phyloP scores from a whole-genome alignment of 2,888 invertebrate species.

The Cryptocephalus moraei region DNA sequence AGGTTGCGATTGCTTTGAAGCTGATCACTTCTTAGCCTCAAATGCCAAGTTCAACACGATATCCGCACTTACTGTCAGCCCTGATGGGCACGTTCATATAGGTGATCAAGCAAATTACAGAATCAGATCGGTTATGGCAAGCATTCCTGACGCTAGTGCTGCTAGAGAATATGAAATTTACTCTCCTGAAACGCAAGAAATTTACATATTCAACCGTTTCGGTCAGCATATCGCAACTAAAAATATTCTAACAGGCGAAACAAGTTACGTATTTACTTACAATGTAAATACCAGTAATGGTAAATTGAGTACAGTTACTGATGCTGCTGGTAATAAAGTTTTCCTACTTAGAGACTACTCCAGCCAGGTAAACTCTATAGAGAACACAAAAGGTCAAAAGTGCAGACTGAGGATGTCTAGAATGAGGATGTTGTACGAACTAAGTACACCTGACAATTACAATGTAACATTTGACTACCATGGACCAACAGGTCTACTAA shows the following conservation, averaged over 20 bases:
- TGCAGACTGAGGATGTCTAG: conserved; percentile 84
- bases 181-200: conserved; percentile 90
- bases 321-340: conserved; percentile 84
- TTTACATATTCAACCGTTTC: conserved; percentile 85
- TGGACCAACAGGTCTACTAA: conserved; percentile 78
- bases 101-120: conserved; percentile 91
- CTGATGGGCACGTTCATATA: conserved; percentile 89
- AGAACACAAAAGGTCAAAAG: conserved; percentile 88
- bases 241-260: conserved; percentile 91
- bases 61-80: conserved; percentile 84
- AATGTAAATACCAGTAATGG: conserved; percentile 95
- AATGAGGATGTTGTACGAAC: conserved; percentile 82
- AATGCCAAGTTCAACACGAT: conserved; percentile 92
- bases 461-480: conserved; percentile 92
- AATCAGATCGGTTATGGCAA: conserved; percentile 79
- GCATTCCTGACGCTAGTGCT: conserved; percentile 76
- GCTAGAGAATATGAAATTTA: conserved; percentile 87
- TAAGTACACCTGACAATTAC: conserved; percentile 87
- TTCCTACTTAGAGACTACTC: conserved; percentile 75
- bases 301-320: conserved; percentile 85
- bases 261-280: conserved; percentile 88
- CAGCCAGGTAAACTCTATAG: conserved; percentile 85
- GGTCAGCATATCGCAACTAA: conserved; percentile 92
- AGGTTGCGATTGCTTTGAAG: conserved; percentile 87
- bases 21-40: conserved; percentile 82